Evolutionary conservation across 2,113 vertebrate species (phyloP), one percentile per base, ranked within the genome.

Genomic region (Malaclemys terrapin): DNA sequence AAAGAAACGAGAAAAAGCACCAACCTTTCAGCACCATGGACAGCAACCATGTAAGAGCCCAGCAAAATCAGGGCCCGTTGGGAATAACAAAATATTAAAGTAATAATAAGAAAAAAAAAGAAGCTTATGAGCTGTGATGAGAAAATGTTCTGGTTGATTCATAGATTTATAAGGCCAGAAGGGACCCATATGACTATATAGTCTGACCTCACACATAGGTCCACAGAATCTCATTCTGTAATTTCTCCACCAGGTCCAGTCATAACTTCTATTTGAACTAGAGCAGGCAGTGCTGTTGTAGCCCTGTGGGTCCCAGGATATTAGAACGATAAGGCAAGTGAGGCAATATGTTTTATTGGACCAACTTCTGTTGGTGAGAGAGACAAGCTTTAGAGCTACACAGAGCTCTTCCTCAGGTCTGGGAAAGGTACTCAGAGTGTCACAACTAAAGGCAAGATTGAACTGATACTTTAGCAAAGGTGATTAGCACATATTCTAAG

Each of bases 31-130:
- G 56, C 31, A 56, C 50, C 49, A 50, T 80, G 76, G 85, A 65
- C 53, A 94, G 45, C 25, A 50, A 47, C 38, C 45, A 25, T 45
- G n/a, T 6, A 75, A 49, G 24, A 49, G 0, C 4, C 22, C 42
- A 3, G 27, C 38, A 4, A 22, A 8, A 45, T 20, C 8, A 19
- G 4, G 13, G 47, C 25, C 6, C 3, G 0, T 47, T 10, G 29
- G 8, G 56, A 5, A 29, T 31, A 12, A 17, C 14, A 47, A 52
- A 50, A 17, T 22, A n/a, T 75, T 6, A 9, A 11, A 81, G 27
- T 14, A 84, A 45, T 80, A 9, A 54, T 38, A 38, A 38, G 3
- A 78, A 25, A 54, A 78, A 25, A 47, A 50, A 90, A 57, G 72
- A 57, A 72, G 13, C 24, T 80, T 80, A 45, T 27, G 14, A 80